These are phyloP conservation scores for Psilanteris sp. DNA, from an alignment of 1,140 invertebrate genomes.

Conservation along the genomic window DNA sequence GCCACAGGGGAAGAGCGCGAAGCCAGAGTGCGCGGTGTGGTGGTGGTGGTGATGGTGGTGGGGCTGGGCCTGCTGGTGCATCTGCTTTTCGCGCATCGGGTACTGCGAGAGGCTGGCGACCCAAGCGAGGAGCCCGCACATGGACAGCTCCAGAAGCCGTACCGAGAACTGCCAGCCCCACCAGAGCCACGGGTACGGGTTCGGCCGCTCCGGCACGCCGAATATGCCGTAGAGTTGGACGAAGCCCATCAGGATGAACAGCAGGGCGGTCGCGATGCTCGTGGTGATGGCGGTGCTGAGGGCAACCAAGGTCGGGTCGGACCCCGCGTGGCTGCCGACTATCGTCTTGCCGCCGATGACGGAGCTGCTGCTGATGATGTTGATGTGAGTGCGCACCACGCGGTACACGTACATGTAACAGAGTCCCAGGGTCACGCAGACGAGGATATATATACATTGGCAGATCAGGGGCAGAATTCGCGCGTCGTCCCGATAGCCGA, in stretches of 20 bases:
- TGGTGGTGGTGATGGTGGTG: slow-evolving; percentile 57
- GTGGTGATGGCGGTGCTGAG: slow-evolving; percentile 89
- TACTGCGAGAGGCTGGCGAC: slow-evolving; percentile 85
- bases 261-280: slow-evolving; percentile 89
- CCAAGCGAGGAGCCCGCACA: slow-evolving; percentile 90
- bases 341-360: slow-evolving; percentile 69
- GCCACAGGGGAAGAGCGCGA: slow-evolving; percentile 88
- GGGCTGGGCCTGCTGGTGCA: slow-evolving; percentile 69
- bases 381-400: slow-evolving; percentile 74
- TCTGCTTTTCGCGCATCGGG: slow-evolving; percentile 79
- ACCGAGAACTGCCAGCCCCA: slow-evolving; percentile 93
- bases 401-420: slow-evolving; percentile 91
- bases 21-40: slow-evolving; percentile 82
- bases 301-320: slow-evolving; percentile 76
- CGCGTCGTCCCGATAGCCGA: slow-evolving; percentile 78
- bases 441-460: slow-evolving; percentile 89
- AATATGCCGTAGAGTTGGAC: slow-evolving; percentile 90
- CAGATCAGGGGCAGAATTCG: slow-evolving; percentile 87
- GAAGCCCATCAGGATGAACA: slow-evolving; percentile 89
- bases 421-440: slow-evolving; percentile 88
- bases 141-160: slow-evolving; percentile 89
- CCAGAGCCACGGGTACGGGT: slow-evolving; percentile 88
- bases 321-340: slow-evolving; percentile 70
- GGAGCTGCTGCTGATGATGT: slow-evolving; percentile 57
- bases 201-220: slow-evolving; percentile 82